Evolutionary conservation across 2,888 invertebrate species (phyloP).

Genomic region (Chymomyza procnemis): DNA sequence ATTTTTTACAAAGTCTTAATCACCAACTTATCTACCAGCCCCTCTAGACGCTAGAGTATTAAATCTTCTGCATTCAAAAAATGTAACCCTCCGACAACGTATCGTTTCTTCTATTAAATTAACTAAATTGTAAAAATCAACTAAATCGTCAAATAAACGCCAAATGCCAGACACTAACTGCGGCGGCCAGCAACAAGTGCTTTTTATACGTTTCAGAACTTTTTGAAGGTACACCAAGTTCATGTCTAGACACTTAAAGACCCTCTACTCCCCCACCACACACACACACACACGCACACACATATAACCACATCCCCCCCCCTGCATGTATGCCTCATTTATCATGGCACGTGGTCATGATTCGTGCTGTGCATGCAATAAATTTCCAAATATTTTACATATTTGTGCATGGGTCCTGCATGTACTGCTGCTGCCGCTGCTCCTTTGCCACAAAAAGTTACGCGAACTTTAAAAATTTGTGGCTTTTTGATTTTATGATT

Average conservation of each 20-base stretch:
- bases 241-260: conserved; percentile 5
- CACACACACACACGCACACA: no score
- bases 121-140: conserved; percentile 27
- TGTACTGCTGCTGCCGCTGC: no score
- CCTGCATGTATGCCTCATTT: neutral
- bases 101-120: conserved; percentile 40
- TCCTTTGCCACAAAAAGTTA: neutral
- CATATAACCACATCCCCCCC: neutral
- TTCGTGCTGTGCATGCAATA: conserved; percentile 20
- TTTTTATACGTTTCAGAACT: conserved; percentile 27
- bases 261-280: no score
- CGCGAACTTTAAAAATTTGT: neutral
- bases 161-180: neutral
- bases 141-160: neutral
- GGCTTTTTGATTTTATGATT: conserved; percentile 40
- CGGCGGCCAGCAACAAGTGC: conserved; percentile 3
- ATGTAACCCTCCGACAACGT: neutral
- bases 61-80: neutral
- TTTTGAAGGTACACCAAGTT: conserved; percentile 21
- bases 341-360: conserved; percentile 37
- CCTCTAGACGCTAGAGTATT: neutral
- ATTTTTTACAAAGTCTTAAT: no score
- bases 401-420: neutral
- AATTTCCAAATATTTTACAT: conserved; percentile 15
- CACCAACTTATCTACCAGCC: no score